Evolutionary conservation across 2,797 vertebrate species (phyloP), one percentile per base, ranked within the genome.

Genomic region (Anguilla marmorata): DNA sequence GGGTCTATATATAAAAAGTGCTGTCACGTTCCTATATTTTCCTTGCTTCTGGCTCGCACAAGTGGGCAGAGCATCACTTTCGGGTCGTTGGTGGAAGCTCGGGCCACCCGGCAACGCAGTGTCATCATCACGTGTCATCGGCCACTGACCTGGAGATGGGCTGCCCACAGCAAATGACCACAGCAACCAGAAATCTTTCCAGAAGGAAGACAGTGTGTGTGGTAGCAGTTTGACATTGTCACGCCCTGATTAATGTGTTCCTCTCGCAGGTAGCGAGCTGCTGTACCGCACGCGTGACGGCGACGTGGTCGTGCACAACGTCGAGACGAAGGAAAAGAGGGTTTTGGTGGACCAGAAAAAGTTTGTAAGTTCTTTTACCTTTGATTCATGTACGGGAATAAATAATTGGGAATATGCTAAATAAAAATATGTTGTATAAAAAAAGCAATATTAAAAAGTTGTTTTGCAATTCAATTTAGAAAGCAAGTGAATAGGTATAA

Each of bases 271-370:
- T 94, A 96, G 93, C 60, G 98, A 99, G 95, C 96, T 99, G 84
- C 93, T 99, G 94, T 99, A 98, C 92, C 96, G 97, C 83, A 97
- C 96, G 50, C 96, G 93, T 52, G 97, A 97, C 1, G 98, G 98
- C 33, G 96, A 96, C 0, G 98, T 99, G 88, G 93, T 98, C 89
- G 96, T 96, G 92, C 93, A 96, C 91, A 98, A 98, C 11, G 94
- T 98, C 0, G 97, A 99, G 92, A 96, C 96, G 0, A 96, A 97
- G 56, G 94, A 93, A 82, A 97, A 96, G 87, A 97, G 94, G 2
- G 85, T 97, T 91, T 91, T 99, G 94, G 98, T 99, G 93, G 97
- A 98, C 91, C 98, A 97, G 95, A 99, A 98, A 94, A 99, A 97
- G 94, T 99, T 99, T 95, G 98, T 99, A 95, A 99, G 98, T 98